Evolutionary conservation across 2,113 vertebrate species (phyloP).

Genomic region (Cyanistes caeruleus): DNA sequence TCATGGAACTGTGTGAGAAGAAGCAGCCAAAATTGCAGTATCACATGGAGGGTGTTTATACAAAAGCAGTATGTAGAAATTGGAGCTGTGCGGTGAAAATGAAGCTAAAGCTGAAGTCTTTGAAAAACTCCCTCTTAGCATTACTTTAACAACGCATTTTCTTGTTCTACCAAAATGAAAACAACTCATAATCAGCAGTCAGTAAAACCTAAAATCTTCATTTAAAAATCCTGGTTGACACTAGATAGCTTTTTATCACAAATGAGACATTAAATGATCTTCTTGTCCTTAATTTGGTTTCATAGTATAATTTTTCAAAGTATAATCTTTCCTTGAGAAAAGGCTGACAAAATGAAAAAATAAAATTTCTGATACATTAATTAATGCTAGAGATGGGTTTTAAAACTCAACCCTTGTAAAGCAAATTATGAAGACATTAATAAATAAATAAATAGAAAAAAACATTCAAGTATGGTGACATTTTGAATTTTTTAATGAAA

Average conservation of each 20-base stretch:
- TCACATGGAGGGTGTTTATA: not conserved
- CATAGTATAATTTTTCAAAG: no score
- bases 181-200: not conserved
- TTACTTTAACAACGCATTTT: not conserved
- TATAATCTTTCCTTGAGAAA: not conserved
- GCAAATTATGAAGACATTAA: not conserved
- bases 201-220: not conserved
- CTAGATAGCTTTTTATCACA: not conserved
- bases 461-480: not conserved
- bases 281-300: rapidly evolving
- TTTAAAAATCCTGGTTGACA: not conserved
- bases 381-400: not conserved
- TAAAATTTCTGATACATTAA: not conserved
- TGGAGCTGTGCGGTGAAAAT: not conserved
- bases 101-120: not conserved
- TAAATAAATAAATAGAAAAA: not conserved
- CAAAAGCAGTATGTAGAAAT: not conserved
- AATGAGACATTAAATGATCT: not conserved
- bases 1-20: not conserved
- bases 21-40: not conserved
- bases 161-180: not conserved
- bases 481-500: not conserved
- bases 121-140: not conserved
- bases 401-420: not conserved
- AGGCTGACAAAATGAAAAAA: not conserved